Percentiles rank a stretch among this genome's conserved stretches.
These are phyloP conservation scores for Tragelaphus imberbis DNA, from an alignment of 2,113 vertebrate genomes.

Conservation along the genomic window DNA sequence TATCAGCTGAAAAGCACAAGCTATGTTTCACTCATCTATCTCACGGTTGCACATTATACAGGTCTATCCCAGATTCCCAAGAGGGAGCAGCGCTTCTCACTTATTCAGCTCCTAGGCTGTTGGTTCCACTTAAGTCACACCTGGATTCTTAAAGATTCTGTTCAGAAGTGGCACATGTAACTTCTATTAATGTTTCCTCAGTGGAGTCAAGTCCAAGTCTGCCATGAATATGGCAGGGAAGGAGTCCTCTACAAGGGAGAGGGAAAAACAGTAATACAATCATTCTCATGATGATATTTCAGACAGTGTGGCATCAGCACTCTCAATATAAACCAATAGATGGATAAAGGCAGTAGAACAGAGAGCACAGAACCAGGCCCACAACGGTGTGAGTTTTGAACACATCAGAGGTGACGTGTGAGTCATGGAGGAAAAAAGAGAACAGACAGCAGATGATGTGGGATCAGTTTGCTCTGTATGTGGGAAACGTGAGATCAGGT, in stretches of 20 bases:
- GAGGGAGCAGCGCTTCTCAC: neutral
- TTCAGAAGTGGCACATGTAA: neutral
- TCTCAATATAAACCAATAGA: neutral
- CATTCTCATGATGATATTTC: neutral
- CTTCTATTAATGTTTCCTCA: neutral
- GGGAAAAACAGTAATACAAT: neutral
- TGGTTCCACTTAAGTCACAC: neutral
- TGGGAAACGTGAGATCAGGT: neutral
- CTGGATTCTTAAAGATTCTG: neutral
- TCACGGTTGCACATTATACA: neutral
- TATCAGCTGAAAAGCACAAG: neutral
- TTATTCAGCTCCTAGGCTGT: neutral
- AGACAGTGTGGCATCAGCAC: neutral
- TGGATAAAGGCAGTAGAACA: neutral
- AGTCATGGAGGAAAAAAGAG: neutral
- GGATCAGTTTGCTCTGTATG: neutral
- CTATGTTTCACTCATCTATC: neutral
- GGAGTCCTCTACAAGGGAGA: neutral
- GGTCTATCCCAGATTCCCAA: neutral
- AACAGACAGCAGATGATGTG: neutral
- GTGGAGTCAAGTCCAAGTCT: neutral
- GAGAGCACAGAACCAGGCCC: neutral
- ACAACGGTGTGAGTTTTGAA: neutral
- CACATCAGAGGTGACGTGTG: neutral
- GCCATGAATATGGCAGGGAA: neutral